Evolutionary conservation across 1,140 invertebrate species (phyloP), one percentile per base, ranked within the genome.

Genomic region (Leptopilina clavipes): DNA sequence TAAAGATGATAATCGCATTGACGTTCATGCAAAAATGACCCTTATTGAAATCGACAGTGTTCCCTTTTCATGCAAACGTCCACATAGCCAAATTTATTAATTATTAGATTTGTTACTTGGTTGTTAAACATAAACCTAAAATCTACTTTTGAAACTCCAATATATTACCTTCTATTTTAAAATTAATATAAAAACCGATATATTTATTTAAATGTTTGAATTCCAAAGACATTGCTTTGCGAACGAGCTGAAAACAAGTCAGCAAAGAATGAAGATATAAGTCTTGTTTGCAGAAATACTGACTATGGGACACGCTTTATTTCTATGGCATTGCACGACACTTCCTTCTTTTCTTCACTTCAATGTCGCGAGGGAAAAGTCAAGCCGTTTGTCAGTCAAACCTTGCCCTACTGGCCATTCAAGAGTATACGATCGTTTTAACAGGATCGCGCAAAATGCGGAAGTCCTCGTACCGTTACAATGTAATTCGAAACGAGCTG

Each of bases 371-470:
- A 65, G 59, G 25, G 78, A 73, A 74, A 76, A 73, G 72, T 70
- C 75, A 76, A 70, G 73, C 73, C 78, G 78, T 79, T 79, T 76
- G 76, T 79, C 75, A 79, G 75, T 79, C 78, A 75, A 76, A 76
- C 52, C 54, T 44, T 73, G 44, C 18, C n/a, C 45, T 44, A 71
- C 45, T 54, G 52, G 3, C 37, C 52, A 37, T 31, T 8, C 14
- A 12, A 72, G 59, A 74, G 37, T 40, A 76, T 76, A 72, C 70
- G 72, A 77, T 77, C 78, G 48, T 56, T 73, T 74, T 44, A 73
- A 43, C 74, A 79, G 78, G 70, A 76, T 74, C 73, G 72, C 73
- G 72, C 37, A 75, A 79, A 79, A 79, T 71, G 75, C 78, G 78
- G 78, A 79, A 79, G 78, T 79, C 52, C 54, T 76, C 65, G 25